A percentile compares a stretch with the other conserved stretches of the same genome.
phyloP scores from a whole-genome alignment of 2,113 vertebrate species.

The Xiphophorus couchianus region DNA sequence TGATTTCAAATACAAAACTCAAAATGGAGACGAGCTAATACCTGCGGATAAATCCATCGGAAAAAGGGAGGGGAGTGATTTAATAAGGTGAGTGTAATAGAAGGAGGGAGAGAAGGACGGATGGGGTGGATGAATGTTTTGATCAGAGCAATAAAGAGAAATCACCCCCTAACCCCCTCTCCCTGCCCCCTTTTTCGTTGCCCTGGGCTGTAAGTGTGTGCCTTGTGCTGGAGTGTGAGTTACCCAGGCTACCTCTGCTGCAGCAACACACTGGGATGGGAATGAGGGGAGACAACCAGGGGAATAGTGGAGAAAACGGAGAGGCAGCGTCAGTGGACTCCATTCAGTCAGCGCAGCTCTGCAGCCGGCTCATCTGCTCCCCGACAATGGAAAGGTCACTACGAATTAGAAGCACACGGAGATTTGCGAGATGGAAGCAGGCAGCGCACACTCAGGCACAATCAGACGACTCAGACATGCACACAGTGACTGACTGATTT shows the following conservation, averaged over 20 bases:
- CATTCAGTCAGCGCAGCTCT: slow-evolving; percentile 69
- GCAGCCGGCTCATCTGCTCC: slow-evolving; percentile 72
- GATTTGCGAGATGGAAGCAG: slow-evolving; percentile 64
- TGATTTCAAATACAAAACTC: not conserved
- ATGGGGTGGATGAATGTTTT: slow-evolving; percentile 72
- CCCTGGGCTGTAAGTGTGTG: slow-evolving; percentile 41
- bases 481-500: slow-evolving; percentile 22
- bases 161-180: slow-evolving; percentile 15
- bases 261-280: slow-evolving; percentile 63
- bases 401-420: slow-evolving; percentile 68
- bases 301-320: slow-evolving; percentile 73
- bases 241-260: slow-evolving; percentile 50
- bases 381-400: slow-evolving; percentile 74
- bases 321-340: slow-evolving; percentile 67
- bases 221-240: slow-evolving; percentile 13
- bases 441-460: slow-evolving; percentile 27
- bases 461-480: slow-evolving; percentile 34
- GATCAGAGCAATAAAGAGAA: slow-evolving; percentile 75
- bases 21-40: slow-evolving; percentile 50
- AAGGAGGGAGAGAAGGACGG: slow-evolving; percentile 51
- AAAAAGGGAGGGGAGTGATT: slow-evolving; percentile 68
- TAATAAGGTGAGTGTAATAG: slow-evolving; percentile 71
- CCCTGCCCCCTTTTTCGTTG: slow-evolving; percentile 50
- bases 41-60: slow-evolving; percentile 55
- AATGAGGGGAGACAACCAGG: slow-evolving; percentile 74